A percentile compares a stretch with the other conserved stretches of the same genome.
phyloP scores from a whole-genome alignment of 2,797 vertebrate species.

The Micrastur ruficollis region DNA sequence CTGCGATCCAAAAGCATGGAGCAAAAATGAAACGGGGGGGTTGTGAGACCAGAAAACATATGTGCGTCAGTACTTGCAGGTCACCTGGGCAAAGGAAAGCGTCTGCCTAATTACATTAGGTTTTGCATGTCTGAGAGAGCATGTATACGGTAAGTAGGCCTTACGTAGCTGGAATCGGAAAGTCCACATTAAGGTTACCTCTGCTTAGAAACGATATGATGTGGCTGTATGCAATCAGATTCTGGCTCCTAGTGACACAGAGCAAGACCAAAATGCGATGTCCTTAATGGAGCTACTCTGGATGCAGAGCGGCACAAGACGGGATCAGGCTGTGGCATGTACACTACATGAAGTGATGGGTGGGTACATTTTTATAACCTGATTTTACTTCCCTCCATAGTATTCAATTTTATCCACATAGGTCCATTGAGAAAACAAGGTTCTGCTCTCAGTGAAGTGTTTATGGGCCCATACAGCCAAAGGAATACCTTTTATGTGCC shows the following conservation, averaged over 20 bases:
- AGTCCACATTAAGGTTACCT: background rate
- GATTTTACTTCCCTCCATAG: constrained; percentile 51
- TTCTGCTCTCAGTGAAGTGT: constrained; percentile 62
- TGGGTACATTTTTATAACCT: constrained; percentile 46
- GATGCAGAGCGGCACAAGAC: fast-evolving
- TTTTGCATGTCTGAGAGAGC: background rate
- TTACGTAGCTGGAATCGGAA: background rate
- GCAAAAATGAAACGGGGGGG: background rate
- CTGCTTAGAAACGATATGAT: background rate
- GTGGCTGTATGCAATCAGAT: background rate
- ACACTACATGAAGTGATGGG: constrained; percentile 36
- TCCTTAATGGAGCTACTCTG: background rate
- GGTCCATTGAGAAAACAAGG: constrained; percentile 66
- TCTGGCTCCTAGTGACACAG: background rate
- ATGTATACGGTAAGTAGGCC: background rate
- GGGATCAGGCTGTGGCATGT: background rate
- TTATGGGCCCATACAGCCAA: constrained; percentile 53
- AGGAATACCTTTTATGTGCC: constrained; percentile 65
- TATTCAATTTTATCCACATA: constrained; percentile 63
- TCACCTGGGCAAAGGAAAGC: background rate
- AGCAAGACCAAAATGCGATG: background rate
- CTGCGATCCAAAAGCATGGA: background rate
- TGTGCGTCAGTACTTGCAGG: background rate
- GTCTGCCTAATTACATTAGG: background rate
- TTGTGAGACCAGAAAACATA: background rate